These are phyloP conservation scores for Thyatira batis DNA, from an alignment of 2,888 invertebrate genomes.

Conservation along the genomic window DNA sequence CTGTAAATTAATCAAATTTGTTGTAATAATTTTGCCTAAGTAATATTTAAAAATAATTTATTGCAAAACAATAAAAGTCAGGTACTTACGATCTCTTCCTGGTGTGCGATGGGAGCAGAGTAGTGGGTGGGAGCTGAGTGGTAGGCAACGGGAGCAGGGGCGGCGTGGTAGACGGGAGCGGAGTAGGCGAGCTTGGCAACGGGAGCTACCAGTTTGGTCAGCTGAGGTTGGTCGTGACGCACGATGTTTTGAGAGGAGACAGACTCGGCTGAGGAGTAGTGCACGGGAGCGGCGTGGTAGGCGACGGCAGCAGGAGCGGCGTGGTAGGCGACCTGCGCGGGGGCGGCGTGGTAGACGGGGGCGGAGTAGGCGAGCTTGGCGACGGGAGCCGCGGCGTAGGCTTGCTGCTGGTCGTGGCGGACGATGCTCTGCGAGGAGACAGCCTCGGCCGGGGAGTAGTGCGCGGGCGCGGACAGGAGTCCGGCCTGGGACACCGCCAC, in stretches of 20 bases:
- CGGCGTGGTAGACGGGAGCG: slow-evolving; percentile 27
- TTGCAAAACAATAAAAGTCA: neutral
- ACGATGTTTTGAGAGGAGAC: slow-evolving; percentile 46
- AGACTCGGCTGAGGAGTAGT: slow-evolving; percentile 36
- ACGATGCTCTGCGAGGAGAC: slow-evolving; percentile 54
- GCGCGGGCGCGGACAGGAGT: slow-evolving; percentile 48
- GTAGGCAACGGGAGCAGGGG: slow-evolving; percentile 35
- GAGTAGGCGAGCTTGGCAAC: slow-evolving; percentile 25
- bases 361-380: slow-evolving; percentile 23
- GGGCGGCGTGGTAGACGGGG: slow-evolving; percentile 30
- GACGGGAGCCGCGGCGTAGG: slow-evolving; percentile 24
- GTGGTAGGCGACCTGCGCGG: slow-evolving; percentile 25
- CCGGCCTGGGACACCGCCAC: slow-evolving; percentile 36
- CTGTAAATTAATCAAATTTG: slow-evolving; percentile 7
- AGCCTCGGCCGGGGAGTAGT: slow-evolving; percentile 50
- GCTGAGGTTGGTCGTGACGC: slow-evolving; percentile 35
- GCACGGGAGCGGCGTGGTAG: slow-evolving; percentile 34
- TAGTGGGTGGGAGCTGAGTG: slow-evolving; percentile 21
- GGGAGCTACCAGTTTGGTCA: slow-evolving; percentile 10
- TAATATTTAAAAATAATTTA: neutral
- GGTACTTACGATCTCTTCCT: slow-evolving; percentile 8
- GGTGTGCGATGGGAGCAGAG: slow-evolving; percentile 13
- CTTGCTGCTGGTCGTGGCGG: slow-evolving; percentile 37
- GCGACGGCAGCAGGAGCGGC: slow-evolving; percentile 39
- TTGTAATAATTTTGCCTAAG: neutral